Evolutionary conservation across 2,113 vertebrate genomes (phyloP).

Genomic region (Thamnophis sirtalis): DNA sequence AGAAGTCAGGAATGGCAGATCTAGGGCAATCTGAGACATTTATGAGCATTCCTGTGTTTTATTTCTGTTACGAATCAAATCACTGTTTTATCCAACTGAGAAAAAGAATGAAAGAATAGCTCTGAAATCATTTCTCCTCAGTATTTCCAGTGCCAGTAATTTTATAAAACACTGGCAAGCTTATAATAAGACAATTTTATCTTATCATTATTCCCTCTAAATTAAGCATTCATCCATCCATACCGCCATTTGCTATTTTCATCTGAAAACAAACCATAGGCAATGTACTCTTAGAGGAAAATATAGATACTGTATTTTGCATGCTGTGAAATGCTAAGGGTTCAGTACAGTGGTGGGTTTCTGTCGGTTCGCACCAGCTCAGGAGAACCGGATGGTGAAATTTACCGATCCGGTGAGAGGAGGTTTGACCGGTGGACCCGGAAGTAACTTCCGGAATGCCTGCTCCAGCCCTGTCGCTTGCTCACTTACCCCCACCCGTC

Average conservation of each 20-base stretch:
- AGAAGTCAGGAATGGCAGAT: not conserved
- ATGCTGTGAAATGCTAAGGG: not conserved
- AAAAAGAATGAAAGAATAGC: not conserved
- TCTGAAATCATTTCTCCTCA: not conserved
- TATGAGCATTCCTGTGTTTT: not conserved
- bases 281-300: not conserved
- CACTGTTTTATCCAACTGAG: not conserved
- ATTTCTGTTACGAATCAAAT: not conserved
- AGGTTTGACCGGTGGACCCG: no score
- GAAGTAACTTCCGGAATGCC: no score
- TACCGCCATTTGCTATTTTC: not conserved
- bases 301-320: not conserved
- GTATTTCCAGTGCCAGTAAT: not conserved
- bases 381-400: no score
- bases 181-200: not conserved
- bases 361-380: no score
- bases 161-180: not conserved
- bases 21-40: not conserved
- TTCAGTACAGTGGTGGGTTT: no score
- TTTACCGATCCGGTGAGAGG: no score
- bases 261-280: not conserved
- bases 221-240: not conserved
- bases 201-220: not conserved
- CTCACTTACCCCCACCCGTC: no score
- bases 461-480: no score